Evolutionary conservation across 2,888 invertebrate species (phyloP).

Genomic region (Habroteleia sp.): DNA sequence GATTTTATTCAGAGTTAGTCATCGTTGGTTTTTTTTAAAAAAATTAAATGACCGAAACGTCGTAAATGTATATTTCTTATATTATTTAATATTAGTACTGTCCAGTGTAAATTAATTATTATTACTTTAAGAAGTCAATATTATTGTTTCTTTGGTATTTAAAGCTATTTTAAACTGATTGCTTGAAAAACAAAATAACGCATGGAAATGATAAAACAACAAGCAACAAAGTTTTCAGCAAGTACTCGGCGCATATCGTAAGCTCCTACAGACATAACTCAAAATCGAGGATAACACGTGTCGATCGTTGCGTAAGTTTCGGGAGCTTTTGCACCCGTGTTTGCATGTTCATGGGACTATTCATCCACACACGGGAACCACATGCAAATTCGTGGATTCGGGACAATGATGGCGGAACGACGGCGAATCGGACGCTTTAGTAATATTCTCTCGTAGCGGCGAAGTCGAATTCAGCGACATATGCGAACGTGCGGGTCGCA

Average conservation of each 20-base stretch:
- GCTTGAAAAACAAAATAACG: too few relatives aligned
- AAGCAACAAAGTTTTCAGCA: background rate
- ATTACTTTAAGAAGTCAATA: too few relatives aligned
- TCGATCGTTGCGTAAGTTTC: slow-evolving; percentile 31
- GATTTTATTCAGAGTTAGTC: too few relatives aligned
- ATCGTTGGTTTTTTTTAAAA: too few relatives aligned
- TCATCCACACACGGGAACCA: slow-evolving; percentile 6
- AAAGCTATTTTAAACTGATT: too few relatives aligned
- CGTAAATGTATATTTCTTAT: too few relatives aligned
- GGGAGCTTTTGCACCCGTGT: slow-evolving; percentile 14
- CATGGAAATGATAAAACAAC: too few relatives aligned
- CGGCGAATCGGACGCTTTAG: slow-evolving; percentile 52
- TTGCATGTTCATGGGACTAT: slow-evolving; percentile 10
- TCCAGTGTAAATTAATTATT: too few relatives aligned
- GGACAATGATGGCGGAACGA: slow-evolving; percentile 41
- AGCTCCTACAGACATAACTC: slow-evolving; percentile 9
- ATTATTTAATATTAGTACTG: too few relatives aligned
- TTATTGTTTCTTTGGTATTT: too few relatives aligned
- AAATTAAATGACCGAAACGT: too few relatives aligned
- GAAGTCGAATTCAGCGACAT: slow-evolving; percentile 71
- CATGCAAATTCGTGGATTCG: slow-evolving; percentile 51
- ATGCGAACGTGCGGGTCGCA: slow-evolving; percentile 72
- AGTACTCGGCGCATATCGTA: background rate
- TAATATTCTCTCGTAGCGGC: slow-evolving; percentile 39
- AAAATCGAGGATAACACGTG: slow-evolving; percentile 36